These are phyloP conservation scores for Gandaritis pyraliata DNA, from an alignment of 2,888 invertebrate species.

Conservation along the genomic window DNA sequence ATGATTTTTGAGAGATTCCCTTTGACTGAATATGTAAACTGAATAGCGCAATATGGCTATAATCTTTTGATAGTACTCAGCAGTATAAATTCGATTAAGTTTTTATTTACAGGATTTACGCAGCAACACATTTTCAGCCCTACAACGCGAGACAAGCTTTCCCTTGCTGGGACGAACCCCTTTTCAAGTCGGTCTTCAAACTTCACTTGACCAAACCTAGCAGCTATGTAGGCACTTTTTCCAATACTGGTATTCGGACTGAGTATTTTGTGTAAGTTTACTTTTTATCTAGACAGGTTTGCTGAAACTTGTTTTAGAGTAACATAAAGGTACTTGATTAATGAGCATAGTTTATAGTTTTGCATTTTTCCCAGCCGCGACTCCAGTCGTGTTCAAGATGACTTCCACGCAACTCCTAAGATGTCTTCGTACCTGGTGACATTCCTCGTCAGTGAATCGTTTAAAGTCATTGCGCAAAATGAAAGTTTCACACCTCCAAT, in stretches of 20 bases:
- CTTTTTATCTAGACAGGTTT: background rate
- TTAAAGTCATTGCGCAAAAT: slow-evolving; percentile 69
- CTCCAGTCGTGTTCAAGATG: slow-evolving; percentile 52
- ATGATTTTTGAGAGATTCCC: too few species aligned
- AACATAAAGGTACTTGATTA: background rate
- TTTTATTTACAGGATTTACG: slow-evolving; percentile 67
- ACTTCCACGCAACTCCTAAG: slow-evolving; percentile 82
- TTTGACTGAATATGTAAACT: too few species aligned
- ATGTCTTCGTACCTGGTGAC: slow-evolving; percentile 95
- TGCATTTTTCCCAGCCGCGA: slow-evolving; percentile 49
- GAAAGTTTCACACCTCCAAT: slow-evolving; percentile 62
- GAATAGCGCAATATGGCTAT: too few species aligned
- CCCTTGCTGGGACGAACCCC: slow-evolving; percentile 95
- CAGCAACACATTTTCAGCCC: slow-evolving; percentile 91
- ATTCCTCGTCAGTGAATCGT: slow-evolving; percentile 87
- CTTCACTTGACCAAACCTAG: slow-evolving; percentile 86
- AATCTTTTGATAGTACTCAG: too few species aligned
- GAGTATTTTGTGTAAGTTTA: slow-evolving; percentile 14
- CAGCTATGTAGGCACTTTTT: slow-evolving; percentile 76
- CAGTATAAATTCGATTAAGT: too few species aligned
- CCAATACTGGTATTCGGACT: slow-evolving; percentile 84
- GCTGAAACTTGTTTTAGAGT: too few species aligned
- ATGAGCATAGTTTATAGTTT: background rate
- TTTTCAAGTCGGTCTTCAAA: slow-evolving; percentile 90
- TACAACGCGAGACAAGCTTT: slow-evolving; percentile 92